Percentiles rank a stretch among this genome's conserved stretches.
Evolutionary conservation across 2,113 vertebrate species (phyloP).

Genomic region (Melanerpes aurifrons): DNA sequence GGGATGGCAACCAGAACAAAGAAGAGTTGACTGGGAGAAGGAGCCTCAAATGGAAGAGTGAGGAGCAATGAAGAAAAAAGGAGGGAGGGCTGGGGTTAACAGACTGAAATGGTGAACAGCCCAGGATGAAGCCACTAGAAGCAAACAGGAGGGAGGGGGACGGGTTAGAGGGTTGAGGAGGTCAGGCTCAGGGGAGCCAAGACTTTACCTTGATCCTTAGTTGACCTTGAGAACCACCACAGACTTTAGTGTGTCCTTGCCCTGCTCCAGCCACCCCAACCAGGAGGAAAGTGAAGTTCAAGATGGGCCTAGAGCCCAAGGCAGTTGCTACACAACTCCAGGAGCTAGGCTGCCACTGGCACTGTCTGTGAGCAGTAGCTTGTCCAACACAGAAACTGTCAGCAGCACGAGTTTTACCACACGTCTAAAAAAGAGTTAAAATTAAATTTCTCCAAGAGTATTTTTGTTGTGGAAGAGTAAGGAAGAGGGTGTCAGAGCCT

Average conservation of each 20-base stretch:
- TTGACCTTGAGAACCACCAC: neutral
- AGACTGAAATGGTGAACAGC: neutral
- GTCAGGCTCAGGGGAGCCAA: neutral
- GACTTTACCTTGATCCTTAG: neutral
- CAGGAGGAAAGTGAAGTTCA: neutral
- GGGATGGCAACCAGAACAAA: neutral
- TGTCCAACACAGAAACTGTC: neutral
- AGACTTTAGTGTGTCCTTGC: neutral
- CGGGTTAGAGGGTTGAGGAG: neutral
- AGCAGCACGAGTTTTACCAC: neutral
- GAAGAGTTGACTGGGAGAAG: neutral
- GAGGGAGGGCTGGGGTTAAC: neutral
- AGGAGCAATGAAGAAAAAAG: neutral
- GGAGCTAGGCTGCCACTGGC: neutral
- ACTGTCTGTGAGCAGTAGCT: neutral
- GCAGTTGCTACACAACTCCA: neutral
- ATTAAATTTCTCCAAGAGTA: slow-evolving; percentile 15
- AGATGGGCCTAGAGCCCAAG: neutral
- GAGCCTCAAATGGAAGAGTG: neutral
- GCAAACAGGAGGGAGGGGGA: neutral
- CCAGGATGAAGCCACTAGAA: neutral
- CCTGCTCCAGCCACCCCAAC: neutral
- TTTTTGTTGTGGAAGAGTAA: slow-evolving; percentile 3
- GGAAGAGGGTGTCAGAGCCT: neutral
- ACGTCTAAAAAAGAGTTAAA: neutral